Base-by-base conservation (phyloP, 2,113 vertebrate species). In the Zapus hudsonius region DNA sequence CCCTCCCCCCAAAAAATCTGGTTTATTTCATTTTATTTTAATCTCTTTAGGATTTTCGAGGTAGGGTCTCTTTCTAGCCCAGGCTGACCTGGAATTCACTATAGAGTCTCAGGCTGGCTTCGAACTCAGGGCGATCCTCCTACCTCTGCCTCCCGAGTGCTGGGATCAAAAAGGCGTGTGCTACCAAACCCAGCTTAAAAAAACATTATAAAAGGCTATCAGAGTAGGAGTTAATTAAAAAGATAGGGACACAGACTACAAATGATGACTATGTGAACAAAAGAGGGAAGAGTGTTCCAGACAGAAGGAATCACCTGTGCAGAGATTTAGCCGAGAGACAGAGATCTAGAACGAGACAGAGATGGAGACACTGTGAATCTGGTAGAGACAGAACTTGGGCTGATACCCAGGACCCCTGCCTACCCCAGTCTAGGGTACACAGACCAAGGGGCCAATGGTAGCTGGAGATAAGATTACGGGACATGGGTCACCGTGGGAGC, bases 341-440 rank as follows among this genome's bases (percentile, higher is more conserved):
- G 33, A 42, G 11, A 33, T 29, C 29, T 5, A 0, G 0, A 33
- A 55, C 40, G 61, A 88, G 44, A 10, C 36, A 31, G 27, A 47
- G 25, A 19, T 20, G 0, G 29, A 2, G 40, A 29, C 2, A 61
- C 23, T 17, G 52, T 52, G 80, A 36, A 33, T 12, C 64, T 2
- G 33, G 33, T 5, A 20, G 70, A 57, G 42, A 69, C 33, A 27
- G 33, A 69, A 27, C 31, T 19, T 8, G 8, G 42, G 33, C 33
- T 36, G 33, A 19, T 29, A 8, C 73, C 27, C 3, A 6, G 23
- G 59, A 12, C 38, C 16, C 9, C 19, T 7, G 2, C 42, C 52
- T 13, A 23, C 15, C 61, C 72, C 7, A 47, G 33, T 11, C 11
- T 11, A 3, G 42, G 17, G 29, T n/a, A 9, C 2, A 0, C 8